A percentile compares a stretch with the other conserved stretches of the same genome.
These are phyloP conservation scores for Cylindroiulus punctatus DNA, from an alignment of 2,888 invertebrate species.

Conservation along the genomic window DNA sequence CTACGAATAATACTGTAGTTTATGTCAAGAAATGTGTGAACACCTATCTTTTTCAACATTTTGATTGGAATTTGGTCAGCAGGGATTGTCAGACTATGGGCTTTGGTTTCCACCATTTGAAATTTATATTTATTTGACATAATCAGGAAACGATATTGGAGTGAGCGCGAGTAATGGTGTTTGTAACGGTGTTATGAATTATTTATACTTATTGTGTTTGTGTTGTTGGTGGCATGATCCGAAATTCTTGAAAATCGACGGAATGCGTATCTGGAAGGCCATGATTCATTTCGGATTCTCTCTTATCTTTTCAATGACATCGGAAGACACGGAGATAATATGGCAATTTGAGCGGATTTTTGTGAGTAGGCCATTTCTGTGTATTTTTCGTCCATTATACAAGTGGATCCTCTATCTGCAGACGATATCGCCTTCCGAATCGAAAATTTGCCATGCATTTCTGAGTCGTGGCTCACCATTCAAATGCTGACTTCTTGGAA, in stretches of 20 bases:
- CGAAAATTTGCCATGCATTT: not conserved
- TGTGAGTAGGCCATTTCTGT: conserved; percentile 15
- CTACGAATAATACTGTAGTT: too few species aligned
- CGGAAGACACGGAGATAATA: conserved; percentile 38
- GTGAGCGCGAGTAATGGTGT: conserved; percentile 17
- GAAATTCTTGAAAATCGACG: conserved; percentile 40
- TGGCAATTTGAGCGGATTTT: conserved; percentile 41
- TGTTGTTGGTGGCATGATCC: not conserved
- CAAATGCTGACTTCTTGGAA: not conserved
- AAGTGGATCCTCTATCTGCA: not conserved
- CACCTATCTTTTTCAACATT: not conserved
- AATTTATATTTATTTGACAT: conserved; percentile 40
- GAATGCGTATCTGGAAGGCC: conserved; percentile 17
- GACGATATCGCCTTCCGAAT: not conserved
- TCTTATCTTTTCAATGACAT: conserved; percentile 14
- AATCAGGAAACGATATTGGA: conserved; percentile 30
- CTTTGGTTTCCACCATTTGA: not conserved
- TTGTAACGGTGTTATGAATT: conserved; percentile 37
- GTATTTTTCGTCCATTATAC: conserved; percentile 40
- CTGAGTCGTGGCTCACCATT: not conserved
- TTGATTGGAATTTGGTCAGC: not conserved
- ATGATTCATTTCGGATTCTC: conserved; percentile 25
- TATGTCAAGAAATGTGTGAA: too few species aligned
- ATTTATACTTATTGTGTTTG: conserved; percentile 30
- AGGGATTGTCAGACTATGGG: not conserved